These are phyloP conservation scores for Vanessa tameamea DNA, from an alignment of 1,140 invertebrate species.

Conservation along the genomic window DNA sequence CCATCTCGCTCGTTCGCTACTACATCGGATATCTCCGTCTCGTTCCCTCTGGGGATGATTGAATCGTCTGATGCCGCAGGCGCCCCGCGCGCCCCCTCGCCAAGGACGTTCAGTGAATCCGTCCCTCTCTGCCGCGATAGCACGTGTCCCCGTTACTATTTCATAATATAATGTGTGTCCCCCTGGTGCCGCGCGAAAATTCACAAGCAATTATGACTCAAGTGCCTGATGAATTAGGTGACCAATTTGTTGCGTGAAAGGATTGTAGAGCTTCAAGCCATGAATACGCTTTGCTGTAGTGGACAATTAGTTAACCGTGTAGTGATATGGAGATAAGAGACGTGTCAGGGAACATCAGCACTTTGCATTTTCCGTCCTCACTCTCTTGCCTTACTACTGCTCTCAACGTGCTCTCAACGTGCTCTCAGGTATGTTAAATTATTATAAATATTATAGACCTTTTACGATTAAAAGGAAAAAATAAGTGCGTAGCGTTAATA, in stretches of 20 bases:
- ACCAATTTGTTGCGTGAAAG: constrained; percentile 72
- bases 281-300: constrained; percentile 58
- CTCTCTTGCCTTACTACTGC: constrained; percentile 62
- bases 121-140: constrained; percentile 78
- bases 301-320: constrained; percentile 62
- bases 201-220: constrained; percentile 77
- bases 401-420: constrained; percentile 55
- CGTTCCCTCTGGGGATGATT: constrained; percentile 74
- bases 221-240: constrained; percentile 76
- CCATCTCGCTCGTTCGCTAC: constrained; percentile 56
- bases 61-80: constrained; percentile 80
- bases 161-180: constrained; percentile 78
- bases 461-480: too few species aligned
- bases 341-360: constrained; percentile 61
- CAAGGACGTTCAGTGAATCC: constrained; percentile 81
- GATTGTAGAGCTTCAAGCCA: constrained; percentile 58
- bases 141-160: constrained; percentile 79
- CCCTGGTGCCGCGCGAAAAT: constrained; percentile 73
- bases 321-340: constrained; percentile 76
- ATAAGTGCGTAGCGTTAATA: too few species aligned
- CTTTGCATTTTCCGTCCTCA: constrained; percentile 73
- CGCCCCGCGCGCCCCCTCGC: constrained; percentile 73
- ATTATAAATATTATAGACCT: background rate
- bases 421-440: constrained; percentile 59
- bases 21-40: constrained; percentile 46